Evolutionary conservation across 2,888 invertebrate species (phyloP), one percentile per base, ranked within the genome.

Genomic region (Caenorhabditis sp.): DNA sequence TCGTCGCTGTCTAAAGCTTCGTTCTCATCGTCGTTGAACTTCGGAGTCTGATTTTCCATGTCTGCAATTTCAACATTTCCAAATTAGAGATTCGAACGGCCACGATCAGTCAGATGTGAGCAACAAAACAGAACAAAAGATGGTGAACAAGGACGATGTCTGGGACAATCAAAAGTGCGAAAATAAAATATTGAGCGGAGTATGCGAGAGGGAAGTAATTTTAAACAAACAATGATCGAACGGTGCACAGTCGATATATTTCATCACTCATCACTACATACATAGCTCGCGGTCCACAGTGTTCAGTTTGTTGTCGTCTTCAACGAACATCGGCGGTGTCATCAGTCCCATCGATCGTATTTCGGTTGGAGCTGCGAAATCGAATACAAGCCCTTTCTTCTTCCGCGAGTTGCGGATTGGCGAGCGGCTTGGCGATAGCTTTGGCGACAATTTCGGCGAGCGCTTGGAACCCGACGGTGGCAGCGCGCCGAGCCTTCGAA

Each of bases 1-100:
- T 85, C 86, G 5, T 83, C 43, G 79, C 82, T 48, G 48, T 58
- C 17, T 65, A 68, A 68, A 22, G 43, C 62, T 59, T 52, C 72
- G 65, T 32, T 72, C 52, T 66, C 55, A 24, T 45, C 30, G 13
- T 50, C 24, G n/a, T 35, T 48, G 37, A 56, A 56, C 27, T 55
- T 66, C n/a, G 55, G 43, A 2, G 17, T n/a, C 15, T 22, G 6
- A 2, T 30, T 43, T 15, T 43, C 43, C 65, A 53, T 53, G 20
- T 65, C 53, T 65, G 30, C 2, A 61, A n/a, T n/a, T n/a, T n/a
- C n/a, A n/a, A n/a, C n/a, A n/a, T n/a, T n/a, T n/a, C n/a, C n/a
- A n/a, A n/a, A n/a, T n/a, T n/a, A n/a, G n/a, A n/a, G n/a, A n/a
- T n/a, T n/a, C n/a, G n/a, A n/a, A n/a, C n/a, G n/a, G n/a, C n/a